Evolutionary conservation across 2,113 vertebrate genomes (phyloP), one percentile per base, ranked within the genome.

Genomic region (Myiopsitta monachus): DNA sequence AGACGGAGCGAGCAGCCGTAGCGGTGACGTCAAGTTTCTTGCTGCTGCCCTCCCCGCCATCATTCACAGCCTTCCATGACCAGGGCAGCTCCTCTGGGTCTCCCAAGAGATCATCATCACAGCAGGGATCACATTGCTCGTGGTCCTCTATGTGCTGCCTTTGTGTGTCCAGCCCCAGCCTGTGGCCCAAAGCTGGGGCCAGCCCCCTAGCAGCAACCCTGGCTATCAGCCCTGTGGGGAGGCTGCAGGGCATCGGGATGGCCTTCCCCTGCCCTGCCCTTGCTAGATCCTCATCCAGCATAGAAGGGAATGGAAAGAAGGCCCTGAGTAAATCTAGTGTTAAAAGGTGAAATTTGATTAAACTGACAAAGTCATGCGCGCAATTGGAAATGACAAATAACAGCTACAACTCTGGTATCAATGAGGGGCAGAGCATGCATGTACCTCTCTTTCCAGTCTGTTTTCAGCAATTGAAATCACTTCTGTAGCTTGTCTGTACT

Each of bases 231-330:
- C 26, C 21, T 24, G 6, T 8, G 10, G 47, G 24, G 28, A 75
- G 17, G n/a, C n/a, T 49, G 47, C 46, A 24, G 17, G 52, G 16
- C 52, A 39, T 15, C 0, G 1, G 43, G 59, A 10, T 18, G 26
- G 39, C 39, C 46, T 54, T 21, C 23, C 44, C 36, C 61, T 1
- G 18, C 51, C 7, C 62, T 68, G 55, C 19, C 43, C 7, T 0
- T 4, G 0, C 1, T 4, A 55, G 6, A 44, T 2, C 52, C 33
- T 1, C 2, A 0, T 31, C 57, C 4, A 8, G 4, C 5, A 0
- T 4, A 4, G 26, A 15, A 63, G 44, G 30, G 64, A 27, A 46
- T 3, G 15, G 43, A 38, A 83, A 82, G 43, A 22, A 55, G 23
- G 22, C 38, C 46, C 73, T 8, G 55, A 67, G 78, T 30, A 33